phyloP scores from a whole-genome alignment of 1,140 invertebrate species.

The Reticulitermes speratus region DNA sequence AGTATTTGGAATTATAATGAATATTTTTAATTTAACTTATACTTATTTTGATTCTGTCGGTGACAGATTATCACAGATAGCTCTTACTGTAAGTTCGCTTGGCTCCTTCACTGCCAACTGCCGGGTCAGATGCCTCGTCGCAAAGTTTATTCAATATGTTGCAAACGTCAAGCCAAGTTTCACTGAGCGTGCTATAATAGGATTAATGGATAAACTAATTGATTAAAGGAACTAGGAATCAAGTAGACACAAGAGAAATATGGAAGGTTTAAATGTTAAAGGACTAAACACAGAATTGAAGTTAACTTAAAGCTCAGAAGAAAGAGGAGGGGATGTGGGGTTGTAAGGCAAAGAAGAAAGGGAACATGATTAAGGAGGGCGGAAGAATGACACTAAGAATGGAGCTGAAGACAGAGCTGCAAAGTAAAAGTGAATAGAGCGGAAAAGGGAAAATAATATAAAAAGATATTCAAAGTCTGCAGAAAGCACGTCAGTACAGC shows the following conservation, averaged over 20 bases:
- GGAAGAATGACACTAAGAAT: background rate
- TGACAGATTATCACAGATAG: too few species aligned
- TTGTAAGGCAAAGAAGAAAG: background rate
- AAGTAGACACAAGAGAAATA: background rate
- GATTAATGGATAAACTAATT: constrained; percentile 17
- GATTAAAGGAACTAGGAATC: background rate
- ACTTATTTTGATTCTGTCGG: too few species aligned
- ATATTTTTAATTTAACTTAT: too few species aligned
- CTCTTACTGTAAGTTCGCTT: too few species aligned
- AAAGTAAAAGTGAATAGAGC: constrained; percentile 21
- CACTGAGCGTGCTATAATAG: background rate
- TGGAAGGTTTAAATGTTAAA: background rate
- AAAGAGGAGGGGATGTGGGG: background rate
- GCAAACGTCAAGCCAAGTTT: background rate
- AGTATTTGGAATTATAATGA: too few species aligned
- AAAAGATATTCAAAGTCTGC: constrained; percentile 3
- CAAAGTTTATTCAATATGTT: background rate
- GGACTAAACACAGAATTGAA: background rate
- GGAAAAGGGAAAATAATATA: constrained; percentile 18
- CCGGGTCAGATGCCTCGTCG: too few species aligned
- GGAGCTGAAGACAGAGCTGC: background rate
- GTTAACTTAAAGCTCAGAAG: background rate
- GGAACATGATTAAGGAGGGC: background rate
- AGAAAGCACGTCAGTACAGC: constrained; percentile 8
- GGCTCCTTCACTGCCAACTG: too few species aligned